phyloP scores from a whole-genome alignment of 2,797 vertebrate genomes.

The Poecilia gillii region DNA sequence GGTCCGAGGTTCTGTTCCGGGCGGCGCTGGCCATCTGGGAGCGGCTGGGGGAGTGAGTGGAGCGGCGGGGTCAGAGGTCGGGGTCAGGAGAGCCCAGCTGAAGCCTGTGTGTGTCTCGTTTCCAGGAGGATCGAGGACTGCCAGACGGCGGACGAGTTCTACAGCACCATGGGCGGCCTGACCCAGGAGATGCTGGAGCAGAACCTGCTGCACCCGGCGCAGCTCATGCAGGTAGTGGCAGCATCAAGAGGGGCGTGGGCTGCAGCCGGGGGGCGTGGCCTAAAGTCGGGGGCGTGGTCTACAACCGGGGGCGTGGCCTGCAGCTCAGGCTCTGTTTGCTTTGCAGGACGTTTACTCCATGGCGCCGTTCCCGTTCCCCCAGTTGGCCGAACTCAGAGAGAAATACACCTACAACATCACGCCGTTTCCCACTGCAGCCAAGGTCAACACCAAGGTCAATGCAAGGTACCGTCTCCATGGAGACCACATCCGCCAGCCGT shows the following conservation, averaged over 20 bases:
- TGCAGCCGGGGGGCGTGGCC: too few species aligned
- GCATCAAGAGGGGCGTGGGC: too few species aligned
- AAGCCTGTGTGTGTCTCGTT: background rate
- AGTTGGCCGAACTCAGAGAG: slow-evolving; percentile 94
- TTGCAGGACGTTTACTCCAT: slow-evolving; percentile 94
- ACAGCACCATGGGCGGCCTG: slow-evolving; percentile 95
- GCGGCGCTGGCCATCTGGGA: slow-evolving; percentile 97
- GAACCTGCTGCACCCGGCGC: slow-evolving; percentile 89
- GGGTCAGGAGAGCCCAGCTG: slow-evolving; percentile 83
- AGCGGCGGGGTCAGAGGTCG: slow-evolving; percentile 13
- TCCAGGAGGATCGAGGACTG: slow-evolving; percentile 93
- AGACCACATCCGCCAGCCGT: background rate
- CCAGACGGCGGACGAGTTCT: slow-evolving; percentile 96
- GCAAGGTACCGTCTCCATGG: too few species aligned
- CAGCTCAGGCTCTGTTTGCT: background rate
- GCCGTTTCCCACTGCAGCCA: slow-evolving; percentile 92
- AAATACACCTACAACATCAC: slow-evolving; percentile 99
- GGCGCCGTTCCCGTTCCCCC: slow-evolving; percentile 96
- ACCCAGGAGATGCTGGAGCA: slow-evolving; percentile 97
- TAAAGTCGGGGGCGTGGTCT: fast-evolving
- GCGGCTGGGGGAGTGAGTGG: slow-evolving; percentile 92
- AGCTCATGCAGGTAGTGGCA: slow-evolving; percentile 91
- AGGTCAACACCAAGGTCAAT: slow-evolving; percentile 38
- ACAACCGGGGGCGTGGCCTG: too few species aligned
- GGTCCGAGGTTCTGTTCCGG: slow-evolving; percentile 94